Base-by-base conservation (phyloP, 2,888 invertebrate genomes). In the Aporophyla nigra region DNA sequence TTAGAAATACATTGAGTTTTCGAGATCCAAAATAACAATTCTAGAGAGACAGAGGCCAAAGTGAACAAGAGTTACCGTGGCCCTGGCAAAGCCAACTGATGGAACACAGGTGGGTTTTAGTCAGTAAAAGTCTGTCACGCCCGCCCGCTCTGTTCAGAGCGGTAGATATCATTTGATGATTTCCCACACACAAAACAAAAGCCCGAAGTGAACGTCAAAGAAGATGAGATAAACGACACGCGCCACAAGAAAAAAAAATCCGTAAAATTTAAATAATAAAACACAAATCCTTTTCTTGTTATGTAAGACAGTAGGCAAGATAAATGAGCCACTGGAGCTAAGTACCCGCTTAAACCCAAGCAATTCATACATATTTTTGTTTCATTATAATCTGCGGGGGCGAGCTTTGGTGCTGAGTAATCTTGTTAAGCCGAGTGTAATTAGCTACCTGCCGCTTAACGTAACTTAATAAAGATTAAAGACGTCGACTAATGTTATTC, bases 401-500 rank as follows among this genome's bases (percentile, higher is more conserved):
- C 5, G 58, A 49, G 58, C 27, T 78, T 65, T 54, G 53, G 19
- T 24, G 43, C 33, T 27, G 24, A 53, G 33, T 78, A 72, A 79
- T 79, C 79, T 79, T 56, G 40, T 70, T 62, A 43, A 71, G 19
- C 43, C 27, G 27, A 76, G 71, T 71, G 33, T 49, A 79, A 79
- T 71, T 79, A 77, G n/a, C 54, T 71, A 33, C 49, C 54, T 71
- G 49, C 14, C 70, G 40, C 54, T 79, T 56, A 49, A 54, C 14
- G 53, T 70, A 54, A 71, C 54, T 54, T 79, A 62, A 79, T 56
- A 54, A 71, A 79, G 49, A 71, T 77, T 51, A 43, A 79, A 62
- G 40, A 62, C 49, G 40, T 78, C 24, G n/a, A 19, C n/a, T 61
- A 46, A 76, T 59, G 53, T 19, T 40, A n/a, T 27, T 66, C 1